Evolutionary conservation across 2,113 vertebrate genomes (phyloP).

Genomic region (Macquaria australasica): DNA sequence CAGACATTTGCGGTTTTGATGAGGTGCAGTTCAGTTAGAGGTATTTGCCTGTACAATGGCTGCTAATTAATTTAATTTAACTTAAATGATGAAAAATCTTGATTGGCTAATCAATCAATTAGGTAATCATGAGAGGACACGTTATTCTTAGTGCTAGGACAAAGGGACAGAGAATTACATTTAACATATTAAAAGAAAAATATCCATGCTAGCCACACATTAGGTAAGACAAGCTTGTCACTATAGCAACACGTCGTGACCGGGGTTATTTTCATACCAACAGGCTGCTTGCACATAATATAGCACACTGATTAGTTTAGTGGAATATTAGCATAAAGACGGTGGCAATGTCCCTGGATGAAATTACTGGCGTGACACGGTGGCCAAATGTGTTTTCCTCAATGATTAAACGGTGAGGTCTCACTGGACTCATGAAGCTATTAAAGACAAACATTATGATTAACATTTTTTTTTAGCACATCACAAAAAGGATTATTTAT

Average conservation of each 20-base stretch:
- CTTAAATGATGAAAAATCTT: not conserved
- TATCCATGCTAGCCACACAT: slow-evolving; percentile 1
- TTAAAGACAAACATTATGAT: slow-evolving; percentile 19
- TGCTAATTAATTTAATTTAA: not conserved
- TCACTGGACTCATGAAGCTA: slow-evolving; percentile 1
- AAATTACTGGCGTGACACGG: slow-evolving; percentile 16
- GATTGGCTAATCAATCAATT: slow-evolving; percentile 10
- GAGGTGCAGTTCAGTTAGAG: not conserved
- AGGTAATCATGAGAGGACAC: not conserved
- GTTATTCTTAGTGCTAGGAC: not conserved
- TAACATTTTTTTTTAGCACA: not conserved
- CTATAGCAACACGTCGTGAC: slow-evolving; percentile 41
- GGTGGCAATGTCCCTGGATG: slow-evolving; percentile 1
- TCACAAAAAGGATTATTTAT: slow-evolving; percentile 18
- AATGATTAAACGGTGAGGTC: not conserved
- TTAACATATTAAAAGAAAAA: not conserved
- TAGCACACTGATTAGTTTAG: slow-evolving; percentile 51
- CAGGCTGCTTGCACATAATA: slow-evolving; percentile 7
- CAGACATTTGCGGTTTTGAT: not conserved
- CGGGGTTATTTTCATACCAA: slow-evolving; percentile 26
- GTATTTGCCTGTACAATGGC: not conserved
- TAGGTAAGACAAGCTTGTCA: not conserved
- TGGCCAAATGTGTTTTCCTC: slow-evolving; percentile 24
- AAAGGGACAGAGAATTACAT: not conserved
- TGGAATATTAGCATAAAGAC: slow-evolving; percentile 51